Conservation (phyloP, 2,888 invertebrate genomes). For the Panopea generosa region DNA sequence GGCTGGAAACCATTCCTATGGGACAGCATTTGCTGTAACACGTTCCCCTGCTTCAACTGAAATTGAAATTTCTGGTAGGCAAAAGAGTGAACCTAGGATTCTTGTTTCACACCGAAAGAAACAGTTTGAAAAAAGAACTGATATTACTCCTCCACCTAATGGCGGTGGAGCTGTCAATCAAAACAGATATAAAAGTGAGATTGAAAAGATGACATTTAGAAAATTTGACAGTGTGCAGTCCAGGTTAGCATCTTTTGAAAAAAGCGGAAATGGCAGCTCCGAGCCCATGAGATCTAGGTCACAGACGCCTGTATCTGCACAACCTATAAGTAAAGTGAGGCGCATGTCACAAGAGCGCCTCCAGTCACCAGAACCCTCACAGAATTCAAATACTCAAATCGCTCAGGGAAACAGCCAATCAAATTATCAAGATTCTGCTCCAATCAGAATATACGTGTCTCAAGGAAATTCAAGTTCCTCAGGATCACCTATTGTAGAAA, state of each 20-base stretch:
- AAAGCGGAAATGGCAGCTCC: constrained; percentile 45
- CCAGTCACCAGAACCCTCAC: constrained; percentile 51
- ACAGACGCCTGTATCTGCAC: constrained; percentile 54
- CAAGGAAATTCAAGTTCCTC: constrained; percentile 70
- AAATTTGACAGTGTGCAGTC: constrained; percentile 82
- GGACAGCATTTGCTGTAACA: constrained; percentile 77
- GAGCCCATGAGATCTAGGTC: constrained; percentile 60
- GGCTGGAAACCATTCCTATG: constrained; percentile 63
- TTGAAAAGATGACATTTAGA: constrained; percentile 85
- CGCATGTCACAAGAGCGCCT: constrained; percentile 62
- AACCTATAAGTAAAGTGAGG: constrained; percentile 65
- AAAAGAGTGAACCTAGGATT: constrained; percentile 63
- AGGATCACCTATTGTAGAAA: constrained; percentile 74
- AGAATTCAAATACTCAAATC: constrained; percentile 48
- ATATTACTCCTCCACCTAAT: constrained; percentile 47
- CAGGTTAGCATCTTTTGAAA: constrained; percentile 83
- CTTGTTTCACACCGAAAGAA: constrained; percentile 78
- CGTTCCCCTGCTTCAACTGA: constrained; percentile 72
- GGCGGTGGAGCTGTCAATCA: constrained; percentile 18
- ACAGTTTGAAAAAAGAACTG: constrained; percentile 77
- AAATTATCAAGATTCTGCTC: constrained; percentile 62
- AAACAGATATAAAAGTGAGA: constrained; percentile 78
- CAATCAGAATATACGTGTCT: constrained; percentile 75
- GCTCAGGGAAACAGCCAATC: constrained; percentile 57
- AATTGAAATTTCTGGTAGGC: constrained; percentile 74